A percentile compares a stretch with the other conserved stretches of the same genome.
phyloP scores from a whole-genome alignment of 2,888 invertebrate species.

The Andrena camellia region DNA sequence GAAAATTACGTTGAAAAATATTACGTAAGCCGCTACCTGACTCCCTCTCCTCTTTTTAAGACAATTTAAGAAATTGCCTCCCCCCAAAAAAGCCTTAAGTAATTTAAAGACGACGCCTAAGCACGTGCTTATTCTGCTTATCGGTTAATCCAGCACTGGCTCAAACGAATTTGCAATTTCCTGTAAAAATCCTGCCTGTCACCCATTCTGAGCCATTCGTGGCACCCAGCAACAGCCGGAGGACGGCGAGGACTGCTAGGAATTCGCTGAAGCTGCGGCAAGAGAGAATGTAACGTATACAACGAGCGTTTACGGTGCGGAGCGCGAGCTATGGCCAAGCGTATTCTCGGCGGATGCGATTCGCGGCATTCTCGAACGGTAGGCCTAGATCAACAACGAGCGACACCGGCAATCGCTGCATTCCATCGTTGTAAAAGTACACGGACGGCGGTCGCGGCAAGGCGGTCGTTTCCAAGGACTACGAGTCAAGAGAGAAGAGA shows the following conservation, averaged over 20 bases:
- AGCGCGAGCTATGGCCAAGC: neutral
- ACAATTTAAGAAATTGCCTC: too few species aligned
- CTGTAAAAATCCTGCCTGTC: neutral
- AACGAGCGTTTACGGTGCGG: constrained; percentile 19
- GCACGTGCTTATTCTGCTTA: too few species aligned
- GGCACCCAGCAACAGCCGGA: neutral
- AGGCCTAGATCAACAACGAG: constrained; percentile 66
- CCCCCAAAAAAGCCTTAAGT: too few species aligned
- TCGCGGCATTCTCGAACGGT: constrained; percentile 40
- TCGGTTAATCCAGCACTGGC: too few species aligned
- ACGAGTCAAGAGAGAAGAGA: constrained; percentile 63
- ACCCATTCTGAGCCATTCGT: neutral
- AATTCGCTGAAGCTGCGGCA: constrained; percentile 19
- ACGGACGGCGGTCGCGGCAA: constrained; percentile 2
- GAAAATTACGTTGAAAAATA: too few species aligned
- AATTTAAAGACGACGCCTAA: too few species aligned
- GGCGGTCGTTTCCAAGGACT: constrained; percentile 70
- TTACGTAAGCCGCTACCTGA: too few species aligned
- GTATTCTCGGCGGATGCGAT: constrained; percentile 36
- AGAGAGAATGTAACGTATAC: constrained; percentile 26
- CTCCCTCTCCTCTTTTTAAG: too few species aligned
- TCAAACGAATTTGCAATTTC: neutral
- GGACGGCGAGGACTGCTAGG: neutral
- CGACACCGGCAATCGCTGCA: constrained; percentile 67
- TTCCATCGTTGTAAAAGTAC: constrained; percentile 76